Evolutionary conservation across 2,888 invertebrate species (phyloP), one percentile per base, ranked within the genome.

Genomic region (Cremastinae sp.): DNA sequence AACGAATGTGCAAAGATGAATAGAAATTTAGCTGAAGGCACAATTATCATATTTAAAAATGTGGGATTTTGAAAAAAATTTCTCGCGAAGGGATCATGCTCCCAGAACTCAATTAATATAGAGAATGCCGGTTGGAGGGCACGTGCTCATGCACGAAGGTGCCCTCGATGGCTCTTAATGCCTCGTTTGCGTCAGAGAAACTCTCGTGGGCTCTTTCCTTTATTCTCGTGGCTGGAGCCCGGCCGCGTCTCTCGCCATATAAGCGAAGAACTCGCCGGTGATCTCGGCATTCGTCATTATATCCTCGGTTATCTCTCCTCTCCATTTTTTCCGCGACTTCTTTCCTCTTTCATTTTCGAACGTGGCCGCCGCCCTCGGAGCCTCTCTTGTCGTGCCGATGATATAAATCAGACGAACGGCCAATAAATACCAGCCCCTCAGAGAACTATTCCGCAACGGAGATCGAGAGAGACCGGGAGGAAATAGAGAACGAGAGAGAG

Each of bases 371-470:
- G 75, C 78, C 75, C 68, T 64, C 76, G 72, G 69, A 71, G 34
- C 38, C 28, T 53, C 36, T 49, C 47, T 54, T 68, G 69, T 74
- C 75, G 72, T 76, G 75, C 69, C 79, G 79, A 80, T 81, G 81
- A 84, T 84, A 85, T 85, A 85, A 85, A 86, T 86, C 84, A 85
- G 74, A 78, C 74, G 77, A 83, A 80, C 80, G 80, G 73, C 81
- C 84, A 82, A 83, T 85, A 84, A 84, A 84, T 80, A 83, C 75
- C 79, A 75, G 74, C 74, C 68, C 69, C 43, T 41, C 75, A 75
- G 80, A 82, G 78, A 82, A 79, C 79, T 78, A 82, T 81, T 73
- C 83, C 78, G 58, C 69, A 64, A 34, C 47, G 61, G 51, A 43
- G 49, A 68, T 58, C 14, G 45, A 59, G 12, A 61, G 36, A 38